Percentiles rank a stretch among this genome's conserved stretches.
Conservation (phyloP, 2,797 vertebrate genomes). For the Neosilurus hyrtlii region DNA sequence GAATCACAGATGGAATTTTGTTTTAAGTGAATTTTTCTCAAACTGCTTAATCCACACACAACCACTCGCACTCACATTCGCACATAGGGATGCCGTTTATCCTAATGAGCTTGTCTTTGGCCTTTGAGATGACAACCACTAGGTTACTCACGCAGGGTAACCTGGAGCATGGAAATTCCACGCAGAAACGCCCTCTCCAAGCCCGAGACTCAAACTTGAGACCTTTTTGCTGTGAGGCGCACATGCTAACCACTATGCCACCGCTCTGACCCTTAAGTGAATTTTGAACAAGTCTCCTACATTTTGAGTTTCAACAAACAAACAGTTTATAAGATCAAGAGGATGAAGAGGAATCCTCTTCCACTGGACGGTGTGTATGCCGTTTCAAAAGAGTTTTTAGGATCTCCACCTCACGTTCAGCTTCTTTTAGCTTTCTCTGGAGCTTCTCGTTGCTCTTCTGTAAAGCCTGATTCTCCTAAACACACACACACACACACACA, state of each 20-base stretch:
- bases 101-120: too few relatives aligned
- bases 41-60: too few relatives aligned
- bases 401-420: slow-evolving; percentile 71
- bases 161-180: too few relatives aligned
- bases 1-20: background rate
- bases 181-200: too few relatives aligned
- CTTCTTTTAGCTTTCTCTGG: slow-evolving; percentile 70
- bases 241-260: too few relatives aligned
- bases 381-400: slow-evolving; percentile 74
- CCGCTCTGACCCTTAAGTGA: too few relatives aligned
- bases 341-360: slow-evolving; percentile 74
- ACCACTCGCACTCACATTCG: too few relatives aligned
- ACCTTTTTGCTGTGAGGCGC: too few relatives aligned
- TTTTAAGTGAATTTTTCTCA: background rate
- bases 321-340: slow-evolving; percentile 30
- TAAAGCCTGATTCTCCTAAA: slow-evolving; percentile 72
- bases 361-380: slow-evolving; percentile 69
- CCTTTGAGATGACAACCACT: too few relatives aligned
- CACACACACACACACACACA: background rate
- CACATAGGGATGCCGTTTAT: too few relatives aligned
- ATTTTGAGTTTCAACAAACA: slow-evolving; percentile 1
- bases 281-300: background rate
- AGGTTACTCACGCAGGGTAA: too few relatives aligned
- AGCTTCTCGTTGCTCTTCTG: slow-evolving; percentile 70
- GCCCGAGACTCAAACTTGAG: too few relatives aligned